Evolutionary conservation across 1,140 invertebrate species (phyloP).

Genomic region (Caenorhabditis latens): DNA sequence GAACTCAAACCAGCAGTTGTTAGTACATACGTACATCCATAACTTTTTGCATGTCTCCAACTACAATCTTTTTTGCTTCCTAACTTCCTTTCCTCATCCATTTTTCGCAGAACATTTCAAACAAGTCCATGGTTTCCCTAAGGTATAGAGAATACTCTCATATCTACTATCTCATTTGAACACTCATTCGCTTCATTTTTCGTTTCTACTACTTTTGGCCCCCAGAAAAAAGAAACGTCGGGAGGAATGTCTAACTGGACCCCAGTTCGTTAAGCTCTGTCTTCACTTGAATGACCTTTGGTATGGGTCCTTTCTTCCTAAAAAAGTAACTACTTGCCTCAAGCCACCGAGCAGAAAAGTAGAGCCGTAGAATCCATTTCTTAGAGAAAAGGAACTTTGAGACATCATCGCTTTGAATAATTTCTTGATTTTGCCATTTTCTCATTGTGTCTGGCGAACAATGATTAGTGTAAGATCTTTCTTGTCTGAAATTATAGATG

Average conservation of each 20-base stretch:
- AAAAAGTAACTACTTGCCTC: background rate
- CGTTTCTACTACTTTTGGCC: background rate
- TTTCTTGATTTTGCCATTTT: too few species aligned
- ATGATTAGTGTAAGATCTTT: background rate
- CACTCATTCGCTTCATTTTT: constrained; percentile 16
- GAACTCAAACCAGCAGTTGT: too few species aligned
- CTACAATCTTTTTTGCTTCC: background rate
- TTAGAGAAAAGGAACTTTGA: background rate
- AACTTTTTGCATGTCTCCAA: too few species aligned
- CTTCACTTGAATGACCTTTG: constrained; percentile 48
- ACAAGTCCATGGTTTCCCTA: background rate
- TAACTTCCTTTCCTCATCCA: background rate
- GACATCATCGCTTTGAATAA: background rate
- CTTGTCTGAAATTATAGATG: background rate
- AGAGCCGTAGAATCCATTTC: background rate
- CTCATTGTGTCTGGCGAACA: constrained; percentile 6
- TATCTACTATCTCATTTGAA: constrained; percentile 19
- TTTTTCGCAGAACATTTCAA: background rate
- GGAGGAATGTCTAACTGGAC: constrained; percentile 3
- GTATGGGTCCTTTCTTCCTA: background rate
- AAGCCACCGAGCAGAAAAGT: constrained; percentile 20
- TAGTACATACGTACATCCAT: too few species aligned
- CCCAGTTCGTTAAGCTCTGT: constrained; percentile 43
- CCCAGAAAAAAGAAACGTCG: background rate
- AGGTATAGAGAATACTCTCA: background rate